Base-by-base conservation (phyloP, 1,140 invertebrate genomes). In the Microplitis demolitor region DNA sequence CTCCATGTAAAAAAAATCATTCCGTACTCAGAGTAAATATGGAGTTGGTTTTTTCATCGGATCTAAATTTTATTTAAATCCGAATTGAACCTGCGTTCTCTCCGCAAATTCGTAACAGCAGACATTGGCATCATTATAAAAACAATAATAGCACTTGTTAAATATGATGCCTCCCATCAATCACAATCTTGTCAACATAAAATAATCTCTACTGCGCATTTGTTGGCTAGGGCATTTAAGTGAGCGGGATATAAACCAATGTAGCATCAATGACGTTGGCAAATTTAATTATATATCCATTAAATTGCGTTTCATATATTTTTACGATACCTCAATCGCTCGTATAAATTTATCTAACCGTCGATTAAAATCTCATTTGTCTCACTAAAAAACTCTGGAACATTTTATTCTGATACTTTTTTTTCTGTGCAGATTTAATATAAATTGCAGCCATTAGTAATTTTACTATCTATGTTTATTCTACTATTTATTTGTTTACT, bases 201-300 rank as follows among this genome's bases (percentile, higher is more conserved):
- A 6, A 9, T 45, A 45, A 45, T 45, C 4, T 45, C 39, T 76
- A 76, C 73, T 74, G 78, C 74, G 72, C 74, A 78, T 78, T 78
- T 76, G 66, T 63, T 69, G 68, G 58, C 39, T 45, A 45, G 39
- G 39, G 8, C 39, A 45, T 45, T 45, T 9, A 45, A 45, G 39
- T 45, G 5, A 45, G 6, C 39, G 6, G 39, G 2, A 6, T 45
- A 45, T 61, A 35, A 24, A 35, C 5, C 53, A 63, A 69, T 69
- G 73, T 64, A 67, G 53, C 51, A 50, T 34, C 66, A 64, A 34
- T 81, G 78, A 78, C 76, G 77, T 79, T 70, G 77, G 73, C 13
- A 64, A 67, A 56, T 66, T 35, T 73, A 80, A 79, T 80, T 80
- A 80, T 75, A 71, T 63, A 77, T 78, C 75, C 74, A 78, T 75